Conservation (phyloP, 2,797 vertebrate species). For the Siniperca obscura region DNA sequence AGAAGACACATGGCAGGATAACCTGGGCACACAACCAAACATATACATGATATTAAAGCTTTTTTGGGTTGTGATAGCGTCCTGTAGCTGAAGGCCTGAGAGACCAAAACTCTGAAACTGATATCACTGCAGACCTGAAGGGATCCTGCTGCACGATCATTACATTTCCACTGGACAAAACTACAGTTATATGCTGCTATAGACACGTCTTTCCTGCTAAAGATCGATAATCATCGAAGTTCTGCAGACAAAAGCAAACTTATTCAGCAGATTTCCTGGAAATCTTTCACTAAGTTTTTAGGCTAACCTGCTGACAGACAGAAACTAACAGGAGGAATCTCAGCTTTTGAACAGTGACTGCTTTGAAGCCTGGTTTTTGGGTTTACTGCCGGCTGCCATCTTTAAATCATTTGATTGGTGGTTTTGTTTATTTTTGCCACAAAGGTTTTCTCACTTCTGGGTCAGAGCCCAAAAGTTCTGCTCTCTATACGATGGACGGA, state of each 20-base stretch:
- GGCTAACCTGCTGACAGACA: not conserved
- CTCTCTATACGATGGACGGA: too few relatives aligned
- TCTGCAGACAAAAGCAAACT: not conserved
- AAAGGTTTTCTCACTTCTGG: too few relatives aligned
- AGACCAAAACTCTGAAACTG: conserved; percentile 6
- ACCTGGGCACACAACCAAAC: conserved; percentile 41
- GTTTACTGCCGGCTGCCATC: too few relatives aligned
- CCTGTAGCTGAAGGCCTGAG: conserved; percentile 14
- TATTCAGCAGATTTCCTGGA: not conserved
- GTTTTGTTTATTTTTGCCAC: too few relatives aligned
- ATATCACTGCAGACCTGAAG: conserved; percentile 9
- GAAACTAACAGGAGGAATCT: not conserved
- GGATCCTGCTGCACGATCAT: not conserved
- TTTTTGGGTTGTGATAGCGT: conserved; percentile 2
- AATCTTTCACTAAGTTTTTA: not conserved
- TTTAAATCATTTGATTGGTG: too few relatives aligned
- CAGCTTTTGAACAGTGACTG: too few relatives aligned
- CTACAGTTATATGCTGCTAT: not conserved
- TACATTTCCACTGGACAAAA: not conserved
- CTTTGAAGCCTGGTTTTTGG: too few relatives aligned
- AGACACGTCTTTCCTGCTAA: not conserved
- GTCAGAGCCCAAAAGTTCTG: too few relatives aligned
- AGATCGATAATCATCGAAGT: too few relatives aligned
- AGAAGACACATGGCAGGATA: conserved; percentile 1
- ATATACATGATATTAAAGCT: conserved; percentile 27